These are phyloP conservation scores for Cerceris ruficornis DNA, from an alignment of 2,888 invertebrate species.

Conservation along the genomic window DNA sequence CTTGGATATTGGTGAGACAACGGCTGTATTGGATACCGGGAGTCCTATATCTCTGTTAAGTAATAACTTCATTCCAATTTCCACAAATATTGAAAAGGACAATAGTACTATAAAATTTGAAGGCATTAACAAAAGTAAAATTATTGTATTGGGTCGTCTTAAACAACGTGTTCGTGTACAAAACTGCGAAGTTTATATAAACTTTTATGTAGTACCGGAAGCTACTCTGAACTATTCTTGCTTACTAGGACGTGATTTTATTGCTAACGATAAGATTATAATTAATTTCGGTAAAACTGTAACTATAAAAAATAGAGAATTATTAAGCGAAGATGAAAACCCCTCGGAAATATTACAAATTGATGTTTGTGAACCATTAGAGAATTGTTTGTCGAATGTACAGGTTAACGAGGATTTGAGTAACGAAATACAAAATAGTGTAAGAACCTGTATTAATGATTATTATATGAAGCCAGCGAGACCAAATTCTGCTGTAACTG, in stretches of 20 bases:
- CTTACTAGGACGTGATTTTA: not conserved
- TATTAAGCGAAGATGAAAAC: no score
- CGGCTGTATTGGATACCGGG: not conserved
- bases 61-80: not conserved
- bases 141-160: not conserved
- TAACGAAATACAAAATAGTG: no score
- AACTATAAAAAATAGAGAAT: not conserved
- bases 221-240: not conserved
- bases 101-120: not conserved
- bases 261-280: not conserved
- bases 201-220: conserved; percentile 2
- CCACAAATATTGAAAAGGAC: not conserved
- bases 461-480: no score
- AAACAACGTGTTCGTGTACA: not conserved
- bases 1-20: no score
- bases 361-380: no score
- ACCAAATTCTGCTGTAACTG: no score
- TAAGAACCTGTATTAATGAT: no score
- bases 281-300: not conserved
- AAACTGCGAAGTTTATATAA: not conserved
- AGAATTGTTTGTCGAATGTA: no score
- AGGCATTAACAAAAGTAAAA: not conserved
- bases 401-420: no score
- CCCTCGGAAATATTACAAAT: no score
- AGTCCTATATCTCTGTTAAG: not conserved